phyloP scores from a whole-genome alignment of 2,888 invertebrate genomes.

The Ectobius pallidus region DNA sequence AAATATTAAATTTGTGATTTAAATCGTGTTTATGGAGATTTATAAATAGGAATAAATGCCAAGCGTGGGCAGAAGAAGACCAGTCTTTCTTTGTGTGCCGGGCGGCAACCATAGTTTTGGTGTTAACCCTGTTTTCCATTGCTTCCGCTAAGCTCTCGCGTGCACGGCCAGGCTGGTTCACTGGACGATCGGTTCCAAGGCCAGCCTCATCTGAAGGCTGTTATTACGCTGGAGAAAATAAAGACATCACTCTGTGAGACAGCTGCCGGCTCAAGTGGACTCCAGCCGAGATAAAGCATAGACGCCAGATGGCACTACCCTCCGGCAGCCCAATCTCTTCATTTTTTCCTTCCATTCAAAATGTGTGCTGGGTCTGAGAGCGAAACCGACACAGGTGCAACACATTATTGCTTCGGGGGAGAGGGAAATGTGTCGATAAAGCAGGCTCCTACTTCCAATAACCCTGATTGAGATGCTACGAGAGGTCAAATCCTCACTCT shows the following conservation, averaged over 20 bases:
- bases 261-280: conserved; percentile 14
- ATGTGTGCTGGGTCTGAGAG: neutral
- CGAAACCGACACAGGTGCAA: conserved; percentile 3
- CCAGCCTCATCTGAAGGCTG: conserved; percentile 22
- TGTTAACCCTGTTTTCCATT: no score
- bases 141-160: neutral
- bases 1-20: no score
- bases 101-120: no score
- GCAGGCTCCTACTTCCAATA: no score
- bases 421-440: no score
- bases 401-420: no score
- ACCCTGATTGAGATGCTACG: no score
- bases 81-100: no score
- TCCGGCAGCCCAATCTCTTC: neutral
- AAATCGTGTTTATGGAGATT: no score
- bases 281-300: conserved; percentile 13
- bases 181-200: conserved; percentile 18
- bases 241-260: conserved; percentile 28
- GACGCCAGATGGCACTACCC: conserved; percentile 25
- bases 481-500: no score
- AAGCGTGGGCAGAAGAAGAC: no score
- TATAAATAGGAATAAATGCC: no score
- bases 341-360: neutral
- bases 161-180: neutral
- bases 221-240: conserved; percentile 30